These are phyloP conservation scores for Pseudachorutes palmiensis DNA, from an alignment of 1,140 invertebrate species.

Conservation along the genomic window DNA sequence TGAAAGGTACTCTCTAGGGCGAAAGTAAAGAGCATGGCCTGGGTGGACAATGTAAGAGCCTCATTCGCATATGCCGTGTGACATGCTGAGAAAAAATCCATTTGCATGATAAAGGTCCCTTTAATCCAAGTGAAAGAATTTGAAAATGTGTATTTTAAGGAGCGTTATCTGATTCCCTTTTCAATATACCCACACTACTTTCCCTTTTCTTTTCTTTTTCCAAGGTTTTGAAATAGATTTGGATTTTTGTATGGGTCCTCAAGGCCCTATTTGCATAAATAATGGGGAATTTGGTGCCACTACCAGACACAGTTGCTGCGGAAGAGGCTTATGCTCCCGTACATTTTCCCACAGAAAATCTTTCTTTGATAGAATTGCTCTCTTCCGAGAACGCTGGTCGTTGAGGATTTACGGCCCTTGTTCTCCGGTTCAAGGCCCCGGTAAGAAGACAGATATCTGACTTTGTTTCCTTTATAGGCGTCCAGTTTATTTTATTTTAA, in stretches of 20 bases:
- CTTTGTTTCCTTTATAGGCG: constrained; percentile 2
- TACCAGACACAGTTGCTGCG: background rate
- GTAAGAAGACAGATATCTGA: constrained; percentile 6
- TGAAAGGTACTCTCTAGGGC: background rate
- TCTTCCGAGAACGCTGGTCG: background rate
- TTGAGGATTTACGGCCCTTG: background rate
- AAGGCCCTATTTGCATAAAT: constrained; percentile 11
- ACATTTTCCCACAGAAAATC: too few species aligned
- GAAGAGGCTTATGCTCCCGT: background rate
- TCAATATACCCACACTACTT: background rate
- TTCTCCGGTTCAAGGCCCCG: background rate
- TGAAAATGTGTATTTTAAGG: constrained; percentile 5
- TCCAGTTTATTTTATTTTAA: constrained; percentile 11
- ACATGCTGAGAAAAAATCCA: background rate
- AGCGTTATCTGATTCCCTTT: background rate
- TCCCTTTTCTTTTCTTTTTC: background rate
- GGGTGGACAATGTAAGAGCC: background rate
- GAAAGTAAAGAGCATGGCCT: too few species aligned
- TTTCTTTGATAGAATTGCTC: too few species aligned
- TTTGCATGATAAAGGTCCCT: background rate
- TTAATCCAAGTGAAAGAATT: background rate
- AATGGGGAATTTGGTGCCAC: background rate
- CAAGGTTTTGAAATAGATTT: constrained; percentile 7
- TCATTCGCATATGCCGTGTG: background rate
- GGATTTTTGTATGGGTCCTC: background rate